Conservation (phyloP, 2,113 vertebrate species). For the Helogale parvula region DNA sequence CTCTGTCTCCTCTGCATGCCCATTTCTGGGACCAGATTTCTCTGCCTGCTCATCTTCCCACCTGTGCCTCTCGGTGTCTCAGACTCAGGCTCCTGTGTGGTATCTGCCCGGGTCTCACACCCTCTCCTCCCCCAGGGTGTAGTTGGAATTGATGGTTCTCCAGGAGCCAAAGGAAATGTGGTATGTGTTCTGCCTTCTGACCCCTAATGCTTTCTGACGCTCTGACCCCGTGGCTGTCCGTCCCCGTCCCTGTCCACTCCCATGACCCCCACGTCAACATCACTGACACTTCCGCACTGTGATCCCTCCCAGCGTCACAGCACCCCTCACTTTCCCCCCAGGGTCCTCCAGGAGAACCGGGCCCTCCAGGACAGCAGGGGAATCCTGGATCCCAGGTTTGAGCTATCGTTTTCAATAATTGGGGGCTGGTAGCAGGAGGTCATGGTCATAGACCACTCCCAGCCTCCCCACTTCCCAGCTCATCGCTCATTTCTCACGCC, state of each 20-base stretch:
- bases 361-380: constrained; percentile 94
- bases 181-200: constrained; percentile 78
- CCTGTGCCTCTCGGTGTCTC: background rate
- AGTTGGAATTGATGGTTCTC: constrained; percentile 88
- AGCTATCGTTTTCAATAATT: background rate
- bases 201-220: background rate
- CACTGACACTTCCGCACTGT: background rate
- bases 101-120: background rate
- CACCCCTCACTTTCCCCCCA: constrained; percentile 64
- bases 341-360: constrained; percentile 92
- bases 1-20: background rate
- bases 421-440: accelerated
- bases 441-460: background rate
- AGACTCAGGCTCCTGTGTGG: accelerated
- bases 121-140: constrained; percentile 86
- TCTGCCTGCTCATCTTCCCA: accelerated
- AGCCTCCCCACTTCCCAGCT: background rate
- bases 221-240: accelerated
- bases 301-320: background rate
- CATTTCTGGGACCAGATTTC: background rate
- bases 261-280: background rate
- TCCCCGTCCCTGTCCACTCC: background rate
- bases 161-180: constrained; percentile 92
- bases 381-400: constrained; percentile 93
- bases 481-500: background rate